phyloP scores from a whole-genome alignment of 2,888 invertebrate species.

The Idaea aversata region DNA sequence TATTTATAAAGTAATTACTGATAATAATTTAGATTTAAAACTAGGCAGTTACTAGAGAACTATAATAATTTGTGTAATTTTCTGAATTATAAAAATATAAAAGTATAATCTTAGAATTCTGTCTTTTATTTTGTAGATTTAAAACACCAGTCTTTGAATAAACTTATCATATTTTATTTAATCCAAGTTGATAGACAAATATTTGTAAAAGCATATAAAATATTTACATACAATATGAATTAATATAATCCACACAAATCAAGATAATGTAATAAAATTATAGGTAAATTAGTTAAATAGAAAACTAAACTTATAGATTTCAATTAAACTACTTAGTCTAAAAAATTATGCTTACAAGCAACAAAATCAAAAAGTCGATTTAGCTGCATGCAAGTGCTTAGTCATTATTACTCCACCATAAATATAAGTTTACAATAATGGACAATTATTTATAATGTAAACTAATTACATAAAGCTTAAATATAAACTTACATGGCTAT shows the following conservation, averaged over 20 bases:
- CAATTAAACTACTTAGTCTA: background rate
- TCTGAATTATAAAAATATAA: background rate
- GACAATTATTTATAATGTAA: background rate
- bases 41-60: constrained; percentile 61
- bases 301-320: background rate
- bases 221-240: background rate
- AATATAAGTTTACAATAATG: background rate
- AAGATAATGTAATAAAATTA: background rate
- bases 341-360: background rate
- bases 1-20: constrained; percentile 58
- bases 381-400: background rate
- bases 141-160: background rate
- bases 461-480: background rate
- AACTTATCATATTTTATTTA: background rate
- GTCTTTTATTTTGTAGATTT: background rate
- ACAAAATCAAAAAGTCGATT: background rate
- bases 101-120: background rate
- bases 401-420: background rate
- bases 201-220: background rate
- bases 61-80: background rate
- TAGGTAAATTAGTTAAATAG: background rate
- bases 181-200: background rate
- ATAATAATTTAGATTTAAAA: constrained; percentile 69
- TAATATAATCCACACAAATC: background rate
- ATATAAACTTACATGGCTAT: background rate